phyloP scores from a whole-genome alignment of 2,797 vertebrate species.

The Nyctalus aviator region DNA sequence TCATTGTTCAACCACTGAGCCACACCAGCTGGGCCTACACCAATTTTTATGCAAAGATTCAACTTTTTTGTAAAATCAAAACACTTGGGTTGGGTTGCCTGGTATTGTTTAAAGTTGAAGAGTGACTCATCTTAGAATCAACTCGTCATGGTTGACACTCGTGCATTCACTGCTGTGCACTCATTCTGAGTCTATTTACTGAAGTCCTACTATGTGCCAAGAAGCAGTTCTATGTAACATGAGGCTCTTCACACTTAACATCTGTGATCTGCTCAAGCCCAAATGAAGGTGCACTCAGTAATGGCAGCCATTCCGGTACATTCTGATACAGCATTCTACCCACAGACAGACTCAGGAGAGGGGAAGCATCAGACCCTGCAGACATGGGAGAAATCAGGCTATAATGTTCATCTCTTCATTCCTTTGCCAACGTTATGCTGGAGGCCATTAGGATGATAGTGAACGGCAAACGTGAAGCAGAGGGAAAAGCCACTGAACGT shows the following conservation, averaged over 20 bases:
- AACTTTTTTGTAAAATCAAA: neutral
- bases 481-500: neutral
- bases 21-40: neutral
- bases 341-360: fast-evolving
- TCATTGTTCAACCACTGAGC: too few relatives aligned
- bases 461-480: neutral
- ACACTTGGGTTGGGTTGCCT: neutral
- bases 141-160: too few relatives aligned
- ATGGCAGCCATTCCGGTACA: fast-evolving
- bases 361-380: neutral
- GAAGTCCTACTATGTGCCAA: neutral
- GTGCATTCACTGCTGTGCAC: neutral
- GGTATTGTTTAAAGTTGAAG: neutral
- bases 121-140: neutral
- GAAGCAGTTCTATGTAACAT: fast-evolving
- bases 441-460: neutral
- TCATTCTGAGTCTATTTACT: neutral
- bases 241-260: neutral
- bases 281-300: fast-evolving
- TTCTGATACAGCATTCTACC: neutral
- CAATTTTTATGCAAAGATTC: neutral
- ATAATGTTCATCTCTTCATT: neutral
- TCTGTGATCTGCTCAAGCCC: neutral
- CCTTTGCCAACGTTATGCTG: neutral
- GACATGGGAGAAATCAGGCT: fast-evolving